Conservation (phyloP, 2,888 invertebrate species). For the Dilophus febrilis region DNA sequence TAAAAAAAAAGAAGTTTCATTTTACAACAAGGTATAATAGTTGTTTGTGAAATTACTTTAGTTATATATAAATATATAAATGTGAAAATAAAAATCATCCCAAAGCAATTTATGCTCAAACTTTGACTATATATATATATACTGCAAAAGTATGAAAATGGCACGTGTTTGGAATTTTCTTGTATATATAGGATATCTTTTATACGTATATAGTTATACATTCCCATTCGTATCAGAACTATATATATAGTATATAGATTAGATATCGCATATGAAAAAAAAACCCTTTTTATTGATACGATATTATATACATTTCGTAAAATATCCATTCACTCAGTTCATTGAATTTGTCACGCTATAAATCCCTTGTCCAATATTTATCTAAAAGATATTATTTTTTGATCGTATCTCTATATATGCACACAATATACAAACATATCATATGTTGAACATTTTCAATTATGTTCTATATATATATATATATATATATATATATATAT, state of each 20-base stretch:
- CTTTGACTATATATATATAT: background rate
- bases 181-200: no score
- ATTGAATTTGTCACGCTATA: conserved; percentile 2
- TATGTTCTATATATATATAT: background rate
- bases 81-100: conserved; percentile 2
- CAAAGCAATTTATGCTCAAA: conserved; percentile 1
- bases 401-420: no score
- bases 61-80: no score
- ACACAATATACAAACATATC: no score
- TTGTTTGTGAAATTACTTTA: conserved; percentile 1
- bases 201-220: no score
- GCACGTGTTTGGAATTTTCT: conserved; percentile 1
- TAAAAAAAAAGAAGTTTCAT: background rate
- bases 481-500: background rate
- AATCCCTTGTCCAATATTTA: conserved; percentile 1
- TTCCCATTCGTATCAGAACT: no score
- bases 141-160: conserved; percentile 2
- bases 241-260: no score
- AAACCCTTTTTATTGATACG: no score
- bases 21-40: conserved; percentile 2
- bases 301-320: no score
- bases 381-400: background rate
- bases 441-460: background rate
- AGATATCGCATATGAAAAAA: no score
- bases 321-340: conserved; percentile 1